phyloP scores from a whole-genome alignment of 2,797 vertebrate genomes.

The Eremophila alpestris region DNA sequence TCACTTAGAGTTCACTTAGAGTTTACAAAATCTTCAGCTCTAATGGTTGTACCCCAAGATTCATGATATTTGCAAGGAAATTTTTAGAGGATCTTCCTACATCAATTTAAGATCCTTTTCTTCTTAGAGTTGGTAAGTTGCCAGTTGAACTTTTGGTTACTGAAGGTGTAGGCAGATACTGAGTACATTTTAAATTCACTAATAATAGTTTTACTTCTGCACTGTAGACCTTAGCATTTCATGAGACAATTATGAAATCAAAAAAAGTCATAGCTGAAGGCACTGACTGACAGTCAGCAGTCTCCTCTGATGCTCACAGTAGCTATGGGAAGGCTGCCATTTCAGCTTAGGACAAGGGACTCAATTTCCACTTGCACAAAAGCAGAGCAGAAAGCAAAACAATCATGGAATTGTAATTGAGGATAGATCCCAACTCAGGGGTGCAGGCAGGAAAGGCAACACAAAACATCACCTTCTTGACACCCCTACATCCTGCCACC shows the following conservation, averaged over 20 bases:
- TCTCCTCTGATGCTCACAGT: background rate
- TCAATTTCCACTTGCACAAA: background rate
- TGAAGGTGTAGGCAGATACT: background rate
- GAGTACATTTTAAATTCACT: background rate
- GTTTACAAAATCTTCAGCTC: background rate
- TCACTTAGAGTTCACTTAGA: background rate
- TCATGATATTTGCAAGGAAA: background rate
- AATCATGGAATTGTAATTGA: background rate
- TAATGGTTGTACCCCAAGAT: background rate
- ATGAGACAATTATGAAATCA: background rate
- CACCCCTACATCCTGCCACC: rapidly evolving
- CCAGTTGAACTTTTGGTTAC: background rate
- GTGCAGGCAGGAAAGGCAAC: background rate
- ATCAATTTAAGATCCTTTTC: background rate
- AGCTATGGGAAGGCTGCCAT: background rate
- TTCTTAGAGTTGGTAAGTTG: background rate
- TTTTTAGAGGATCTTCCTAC: background rate
- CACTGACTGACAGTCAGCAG: background rate
- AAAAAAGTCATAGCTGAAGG: background rate
- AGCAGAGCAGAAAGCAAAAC: background rate
- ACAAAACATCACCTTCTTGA: background rate
- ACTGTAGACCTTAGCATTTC: background rate
- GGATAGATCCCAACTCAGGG: background rate
- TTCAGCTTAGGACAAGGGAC: background rate
- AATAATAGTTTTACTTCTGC: background rate